Percentiles rank a stretch among this genome's conserved stretches.
Conservation (phyloP, 2,113 vertebrate species). For the Poeciliopsis occidentalis region DNA sequence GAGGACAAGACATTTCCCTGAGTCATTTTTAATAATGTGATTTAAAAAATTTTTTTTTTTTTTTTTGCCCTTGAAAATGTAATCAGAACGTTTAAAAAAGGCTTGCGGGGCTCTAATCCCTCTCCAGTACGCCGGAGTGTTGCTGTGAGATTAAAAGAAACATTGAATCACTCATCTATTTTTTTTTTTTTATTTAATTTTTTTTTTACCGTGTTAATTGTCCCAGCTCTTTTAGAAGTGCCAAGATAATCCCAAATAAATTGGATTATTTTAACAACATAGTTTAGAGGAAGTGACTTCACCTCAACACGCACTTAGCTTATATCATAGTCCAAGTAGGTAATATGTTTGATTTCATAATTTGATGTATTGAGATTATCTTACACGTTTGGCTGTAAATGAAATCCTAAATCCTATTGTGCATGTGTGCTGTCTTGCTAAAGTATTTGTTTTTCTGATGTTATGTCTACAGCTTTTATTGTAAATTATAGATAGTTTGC, state of each 20-base stretch:
- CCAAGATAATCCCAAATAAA: constrained; percentile 43
- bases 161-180: constrained; percentile 41
- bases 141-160: constrained; percentile 23
- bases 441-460: neutral
- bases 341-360: no score
- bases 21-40: constrained; percentile 59
- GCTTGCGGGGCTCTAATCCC: constrained; percentile 46
- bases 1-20: constrained; percentile 49
- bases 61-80: constrained; percentile 62
- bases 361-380: no score
- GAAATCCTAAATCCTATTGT: no score
- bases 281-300: neutral
- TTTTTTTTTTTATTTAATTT: neutral
- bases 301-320: neutral
- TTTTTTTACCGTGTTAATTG: constrained; percentile 41
- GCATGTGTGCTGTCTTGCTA: neutral
- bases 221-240: constrained; percentile 32
- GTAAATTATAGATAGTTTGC: no score
- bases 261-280: neutral
- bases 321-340: neutral
- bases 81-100: constrained; percentile 62
- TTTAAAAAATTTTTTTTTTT: neutral
- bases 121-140: constrained; percentile 38
- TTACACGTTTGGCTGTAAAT: no score
- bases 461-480: neutral